Base-by-base conservation (phyloP, 2,113 vertebrate species). In the Illadopsis cleaveri region DNA sequence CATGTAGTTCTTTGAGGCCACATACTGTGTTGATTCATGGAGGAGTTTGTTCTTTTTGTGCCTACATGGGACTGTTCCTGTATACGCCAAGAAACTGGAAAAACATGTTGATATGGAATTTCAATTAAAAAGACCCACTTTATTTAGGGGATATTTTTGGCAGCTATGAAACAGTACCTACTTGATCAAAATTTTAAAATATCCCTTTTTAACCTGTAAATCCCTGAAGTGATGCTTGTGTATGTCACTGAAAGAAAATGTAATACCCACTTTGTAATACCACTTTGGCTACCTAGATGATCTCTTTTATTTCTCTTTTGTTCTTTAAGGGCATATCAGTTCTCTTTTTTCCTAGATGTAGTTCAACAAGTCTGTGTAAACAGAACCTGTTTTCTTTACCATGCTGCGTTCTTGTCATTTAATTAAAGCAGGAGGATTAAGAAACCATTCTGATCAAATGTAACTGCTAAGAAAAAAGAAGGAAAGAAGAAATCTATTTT, bases 401-500 rank as follows among this genome's bases (percentile, higher is more conserved):
- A 12, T 88, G n/a, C 44, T 51, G 13, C 73, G 45, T 79, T 87
- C 40, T 64, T 91, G 66, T 66, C 62, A 73, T 40, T 35, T 70
- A 90, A 64, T 82, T 91, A 91, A 62, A 90, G 38, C 37, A 85
- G 33, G 12, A 90, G 7, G 25, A 69, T 95, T 73, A 90, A 94
- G 87, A 80, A 88, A 73, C 22, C 16, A 15, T 82, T 82, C 40
- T 90, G 30, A 73, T 86, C 30, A 91, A 86, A 83, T 71, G n/a
- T 69, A 89, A 48, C 51, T 94, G 51, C 13, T 84, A 53, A 69
- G 42, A 61, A 80, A 71, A 78, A 68, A 51, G 12, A 68, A 58
- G 9, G 7, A 56, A 58, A 54, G n/a, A 65, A 87, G 1, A 75
- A 78, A 84, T 70, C 16, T 77, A 2, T 61, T 76, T 90, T 94